A percentile compares a stretch with the other conserved stretches of the same genome.
These are phyloP conservation scores for Autographa pulchrina DNA, from an alignment of 2,888 invertebrate genomes.

Conservation along the genomic window DNA sequence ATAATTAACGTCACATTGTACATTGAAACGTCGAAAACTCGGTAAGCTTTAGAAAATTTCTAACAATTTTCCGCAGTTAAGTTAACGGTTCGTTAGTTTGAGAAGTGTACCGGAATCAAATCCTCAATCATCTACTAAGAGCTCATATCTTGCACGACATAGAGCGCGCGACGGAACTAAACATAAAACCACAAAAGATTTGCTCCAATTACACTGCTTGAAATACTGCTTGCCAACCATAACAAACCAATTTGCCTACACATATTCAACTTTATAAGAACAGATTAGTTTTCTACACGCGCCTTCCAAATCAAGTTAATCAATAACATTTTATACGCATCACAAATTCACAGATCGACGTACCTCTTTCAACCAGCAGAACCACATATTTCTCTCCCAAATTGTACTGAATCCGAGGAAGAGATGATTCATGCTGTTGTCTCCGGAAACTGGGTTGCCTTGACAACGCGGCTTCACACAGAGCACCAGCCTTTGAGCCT, in stretches of 20 bases:
- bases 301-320: constrained; percentile 25
- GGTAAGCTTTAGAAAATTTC: constrained; percentile 78
- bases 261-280: constrained; percentile 28
- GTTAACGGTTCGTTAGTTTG: constrained; percentile 83
- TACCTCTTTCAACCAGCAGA: constrained; percentile 91
- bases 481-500: constrained; percentile 82
- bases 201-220: constrained; percentile 63
- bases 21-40: constrained; percentile 82
- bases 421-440: constrained; percentile 84
- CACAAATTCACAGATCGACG: constrained; percentile 42
- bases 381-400: constrained; percentile 92
- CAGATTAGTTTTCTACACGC: constrained; percentile 33
- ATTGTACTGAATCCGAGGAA: constrained; percentile 91
- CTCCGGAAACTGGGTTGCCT: constrained; percentile 73
- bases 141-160: constrained; percentile 52
- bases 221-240: constrained; percentile 38
- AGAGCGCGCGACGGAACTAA: constrained; percentile 61
- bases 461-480: constrained; percentile 83
- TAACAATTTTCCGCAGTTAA: constrained; percentile 80
- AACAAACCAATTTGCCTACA: constrained; percentile 45
- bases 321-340: constrained; percentile 21
- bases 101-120: constrained; percentile 87
- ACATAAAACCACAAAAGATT: constrained; percentile 59
- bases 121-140: constrained; percentile 76
- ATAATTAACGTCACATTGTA: constrained; percentile 68